A percentile compares a stretch with the other conserved stretches of the same genome.
Conservation (phyloP, 1,140 invertebrate genomes). For the Lepidurus arcticus region DNA sequence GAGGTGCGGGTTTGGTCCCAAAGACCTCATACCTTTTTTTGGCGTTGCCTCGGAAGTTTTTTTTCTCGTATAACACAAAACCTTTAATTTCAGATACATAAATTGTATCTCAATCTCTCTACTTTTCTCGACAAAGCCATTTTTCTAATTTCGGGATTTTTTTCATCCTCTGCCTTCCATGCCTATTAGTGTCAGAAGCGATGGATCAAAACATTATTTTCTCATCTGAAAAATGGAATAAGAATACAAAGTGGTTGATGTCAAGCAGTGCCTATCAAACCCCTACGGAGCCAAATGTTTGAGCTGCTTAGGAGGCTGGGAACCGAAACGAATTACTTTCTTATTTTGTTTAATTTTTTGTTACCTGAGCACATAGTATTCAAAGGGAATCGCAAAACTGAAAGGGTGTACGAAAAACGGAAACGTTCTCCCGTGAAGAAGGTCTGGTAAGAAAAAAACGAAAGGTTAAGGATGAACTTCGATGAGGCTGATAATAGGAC, state of each 20-base stretch:
- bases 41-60: not conserved
- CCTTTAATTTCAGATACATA: constrained; percentile 4
- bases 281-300: constrained; percentile 9
- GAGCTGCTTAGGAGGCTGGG: constrained; percentile 12
- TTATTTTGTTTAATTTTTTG: not conserved
- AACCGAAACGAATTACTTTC: not conserved
- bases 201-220: constrained; percentile 16
- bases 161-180: not conserved
- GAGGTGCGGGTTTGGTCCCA: not conserved
- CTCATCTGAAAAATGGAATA: constrained; percentile 15
- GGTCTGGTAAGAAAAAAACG: too few relatives aligned
- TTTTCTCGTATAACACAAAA: not conserved
- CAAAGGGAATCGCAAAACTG: not conserved
- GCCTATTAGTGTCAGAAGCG: constrained; percentile 16
- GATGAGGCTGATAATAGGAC: not conserved
- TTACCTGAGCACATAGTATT: constrained; percentile 1
- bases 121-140: not conserved
- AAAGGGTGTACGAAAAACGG: not conserved
- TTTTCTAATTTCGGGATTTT: not conserved
- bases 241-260: constrained; percentile 1
- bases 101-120: not conserved
- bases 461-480: not conserved
- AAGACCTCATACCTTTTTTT: not conserved
- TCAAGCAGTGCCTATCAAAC: constrained; percentile 15
- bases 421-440: not conserved